Percentiles rank a stretch among this genome's conserved stretches.
These are phyloP conservation scores for Hyposmocoma kahamanoa DNA, from an alignment of 1,140 invertebrate species.

Conservation along the genomic window DNA sequence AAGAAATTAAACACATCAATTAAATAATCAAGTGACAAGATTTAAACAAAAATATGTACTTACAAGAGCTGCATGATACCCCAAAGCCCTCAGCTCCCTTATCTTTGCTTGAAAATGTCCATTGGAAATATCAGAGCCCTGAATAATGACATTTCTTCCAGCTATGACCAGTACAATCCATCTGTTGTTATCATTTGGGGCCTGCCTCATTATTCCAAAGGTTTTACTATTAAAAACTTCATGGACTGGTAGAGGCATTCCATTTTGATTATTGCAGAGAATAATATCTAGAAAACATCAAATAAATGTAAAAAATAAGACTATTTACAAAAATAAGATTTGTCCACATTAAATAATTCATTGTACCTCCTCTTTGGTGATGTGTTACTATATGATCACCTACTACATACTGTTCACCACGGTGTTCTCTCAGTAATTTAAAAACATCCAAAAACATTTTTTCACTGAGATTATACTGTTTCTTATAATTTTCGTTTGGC, in stretches of 20 bases:
- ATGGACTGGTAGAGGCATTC: slow-evolving; percentile 45
- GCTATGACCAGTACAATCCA: slow-evolving; percentile 72
- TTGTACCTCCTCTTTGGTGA: slow-evolving; percentile 67
- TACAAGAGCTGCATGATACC: slow-evolving; percentile 75
- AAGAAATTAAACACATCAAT: background rate
- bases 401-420: slow-evolving; percentile 52
- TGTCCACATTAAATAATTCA: background rate
- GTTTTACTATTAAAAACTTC: slow-evolving; percentile 43
- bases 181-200: slow-evolving; percentile 47
- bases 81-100: slow-evolving; percentile 73
- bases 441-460: slow-evolving; percentile 65
- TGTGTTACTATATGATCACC: slow-evolving; percentile 74
- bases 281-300: slow-evolving; percentile 70
- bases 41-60: slow-evolving; percentile 22
- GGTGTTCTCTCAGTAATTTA: slow-evolving; percentile 40
- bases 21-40: background rate
- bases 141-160: slow-evolving; percentile 57
- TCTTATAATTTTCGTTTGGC: slow-evolving; percentile 59
- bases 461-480: slow-evolving; percentile 61
- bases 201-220: slow-evolving; percentile 56
- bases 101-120: slow-evolving; percentile 70
- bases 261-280: slow-evolving; percentile 65
- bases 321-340: background rate
- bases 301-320: background rate
- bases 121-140: slow-evolving; percentile 34